These are phyloP conservation scores for Callorhinus ursinus DNA, from an alignment of 2,113 vertebrate genomes.

Conservation along the genomic window DNA sequence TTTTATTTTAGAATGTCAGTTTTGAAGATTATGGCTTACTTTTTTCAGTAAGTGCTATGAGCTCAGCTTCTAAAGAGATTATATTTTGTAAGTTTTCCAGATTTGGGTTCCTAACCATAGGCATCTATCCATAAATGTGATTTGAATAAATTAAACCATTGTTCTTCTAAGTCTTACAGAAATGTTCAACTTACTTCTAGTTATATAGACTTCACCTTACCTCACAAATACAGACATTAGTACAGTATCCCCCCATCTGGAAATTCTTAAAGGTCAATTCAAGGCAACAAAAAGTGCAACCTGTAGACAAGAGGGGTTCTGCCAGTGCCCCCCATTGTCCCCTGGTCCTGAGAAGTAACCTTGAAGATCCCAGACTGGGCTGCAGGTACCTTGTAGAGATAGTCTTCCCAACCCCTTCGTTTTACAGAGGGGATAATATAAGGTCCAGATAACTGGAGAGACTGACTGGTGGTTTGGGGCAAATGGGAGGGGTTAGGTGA, in stretches of 20 bases:
- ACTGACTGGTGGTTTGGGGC: neutral
- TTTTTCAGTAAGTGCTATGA: neutral
- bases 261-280: constrained; percentile 36
- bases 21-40: constrained; percentile 35
- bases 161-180: neutral
- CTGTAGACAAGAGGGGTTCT: neutral
- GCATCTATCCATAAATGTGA: neutral
- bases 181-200: neutral
- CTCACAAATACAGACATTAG: neutral
- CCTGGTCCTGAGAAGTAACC: neutral
- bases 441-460: neutral
- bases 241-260: neutral
- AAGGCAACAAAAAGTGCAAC: neutral
- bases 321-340: neutral
- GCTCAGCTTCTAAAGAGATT: constrained; percentile 19
- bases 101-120: neutral
- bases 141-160: constrained; percentile 3
- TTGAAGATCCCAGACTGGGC: neutral
- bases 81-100: constrained; percentile 21
- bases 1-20: constrained; percentile 6
- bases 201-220: neutral
- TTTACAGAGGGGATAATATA: neutral
- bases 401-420: neutral
- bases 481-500: neutral
- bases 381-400: neutral